Evolutionary conservation across 2,888 invertebrate species (phyloP).

Genomic region (Polydrusus cervinus): DNA sequence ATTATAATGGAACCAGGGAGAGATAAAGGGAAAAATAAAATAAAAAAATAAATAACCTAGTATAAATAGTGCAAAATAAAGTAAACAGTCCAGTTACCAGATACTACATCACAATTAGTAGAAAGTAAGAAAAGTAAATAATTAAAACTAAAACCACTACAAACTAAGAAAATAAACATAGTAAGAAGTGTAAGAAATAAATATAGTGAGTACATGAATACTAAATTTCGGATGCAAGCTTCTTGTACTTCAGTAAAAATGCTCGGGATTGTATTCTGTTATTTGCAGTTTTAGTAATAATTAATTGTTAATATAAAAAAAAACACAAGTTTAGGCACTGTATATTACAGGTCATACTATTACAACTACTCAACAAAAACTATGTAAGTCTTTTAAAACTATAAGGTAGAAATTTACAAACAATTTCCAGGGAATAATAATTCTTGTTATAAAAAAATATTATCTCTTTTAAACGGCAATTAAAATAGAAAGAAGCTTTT

Average conservation of each 20-base stretch:
- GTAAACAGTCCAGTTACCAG: slow-evolving; percentile 33
- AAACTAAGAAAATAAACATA: slow-evolving; percentile 52
- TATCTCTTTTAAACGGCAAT: too few species aligned
- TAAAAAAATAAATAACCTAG: slow-evolving; percentile 17
- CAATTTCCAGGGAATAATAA: background rate
- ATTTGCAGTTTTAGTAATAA: slow-evolving; percentile 32
- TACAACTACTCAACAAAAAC: background rate
- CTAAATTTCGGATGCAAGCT: slow-evolving; percentile 37
- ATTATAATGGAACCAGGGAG: background rate
- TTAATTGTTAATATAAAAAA: slow-evolving; percentile 18
- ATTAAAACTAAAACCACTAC: slow-evolving; percentile 50
- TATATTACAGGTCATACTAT: background rate
- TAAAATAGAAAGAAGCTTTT: too few species aligned
- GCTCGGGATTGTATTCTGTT: slow-evolving; percentile 59
- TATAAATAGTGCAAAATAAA: background rate
- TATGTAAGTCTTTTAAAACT: slow-evolving; percentile 5
- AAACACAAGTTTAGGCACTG: slow-evolving; percentile 1
- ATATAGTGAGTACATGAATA: slow-evolving; percentile 24
- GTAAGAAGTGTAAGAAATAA: slow-evolving; percentile 45
- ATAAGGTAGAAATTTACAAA: background rate
- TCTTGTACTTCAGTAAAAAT: slow-evolving; percentile 62
- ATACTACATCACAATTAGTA: slow-evolving; percentile 32
- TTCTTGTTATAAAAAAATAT: background rate
- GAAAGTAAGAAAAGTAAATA: slow-evolving; percentile 32
- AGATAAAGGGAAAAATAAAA: slow-evolving; percentile 13